Evolutionary conservation across 2,888 invertebrate genomes (phyloP).

Genomic region (Lutraria lutraria): DNA sequence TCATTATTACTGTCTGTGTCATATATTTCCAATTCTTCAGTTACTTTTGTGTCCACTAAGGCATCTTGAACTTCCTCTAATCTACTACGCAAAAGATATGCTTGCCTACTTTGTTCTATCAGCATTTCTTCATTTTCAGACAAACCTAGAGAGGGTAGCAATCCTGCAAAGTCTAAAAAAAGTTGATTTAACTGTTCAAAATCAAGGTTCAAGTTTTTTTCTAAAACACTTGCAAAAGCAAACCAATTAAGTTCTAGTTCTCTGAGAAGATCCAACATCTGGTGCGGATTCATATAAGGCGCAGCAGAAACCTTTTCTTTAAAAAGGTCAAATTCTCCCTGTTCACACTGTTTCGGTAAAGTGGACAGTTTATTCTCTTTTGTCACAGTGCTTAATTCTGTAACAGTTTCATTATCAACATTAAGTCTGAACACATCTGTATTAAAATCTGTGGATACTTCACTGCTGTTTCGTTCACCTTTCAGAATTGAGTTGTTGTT

Average conservation of each 20-base stretch:
- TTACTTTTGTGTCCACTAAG: too few species aligned
- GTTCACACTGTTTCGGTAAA: too few species aligned
- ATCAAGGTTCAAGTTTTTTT: conserved; percentile 25
- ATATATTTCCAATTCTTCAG: too few species aligned
- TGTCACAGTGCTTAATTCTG: conserved; percentile 31
- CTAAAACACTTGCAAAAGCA: conserved; percentile 39
- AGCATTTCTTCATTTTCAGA: conserved; percentile 42
- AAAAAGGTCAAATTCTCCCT: conserved; percentile 31
- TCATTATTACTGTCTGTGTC: too few species aligned
- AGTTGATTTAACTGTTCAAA: conserved; percentile 45
- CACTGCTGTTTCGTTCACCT: too few species aligned
- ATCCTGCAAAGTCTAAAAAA: conserved; percentile 38
- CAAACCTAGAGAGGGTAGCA: conserved; percentile 41
- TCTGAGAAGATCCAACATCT: not conserved
- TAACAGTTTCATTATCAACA: conserved; percentile 32
- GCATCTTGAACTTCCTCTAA: not conserved
- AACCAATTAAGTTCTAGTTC: conserved; percentile 18
- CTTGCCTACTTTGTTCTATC: conserved; percentile 42
- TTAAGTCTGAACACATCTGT: not conserved
- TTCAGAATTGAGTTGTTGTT: conserved; percentile 25
- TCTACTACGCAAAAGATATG: conserved; percentile 30
- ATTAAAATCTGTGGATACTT: conserved; percentile 24
- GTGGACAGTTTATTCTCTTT: conserved; percentile 28
- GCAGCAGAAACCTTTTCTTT: conserved; percentile 32
- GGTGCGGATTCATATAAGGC: conserved; percentile 43